Evolutionary conservation across 2,888 invertebrate genomes (phyloP).

Genomic region (Cosmopolites sordidus): DNA sequence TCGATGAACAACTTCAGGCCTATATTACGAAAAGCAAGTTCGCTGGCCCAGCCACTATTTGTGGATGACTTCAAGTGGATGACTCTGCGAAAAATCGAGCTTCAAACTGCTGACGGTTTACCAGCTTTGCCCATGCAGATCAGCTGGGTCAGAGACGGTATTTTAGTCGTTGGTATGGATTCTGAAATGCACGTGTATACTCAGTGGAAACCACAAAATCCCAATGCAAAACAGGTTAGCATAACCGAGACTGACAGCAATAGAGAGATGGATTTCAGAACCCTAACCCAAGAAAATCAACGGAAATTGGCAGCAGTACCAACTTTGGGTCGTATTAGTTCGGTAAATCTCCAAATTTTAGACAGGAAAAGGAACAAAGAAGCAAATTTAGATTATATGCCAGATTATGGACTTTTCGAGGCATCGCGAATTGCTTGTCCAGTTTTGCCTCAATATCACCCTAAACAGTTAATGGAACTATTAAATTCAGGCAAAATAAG

Average conservation of each 20-base stretch:
- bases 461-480: conserved; percentile 96
- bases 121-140: conserved; percentile 98
- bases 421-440: conserved; percentile 96
- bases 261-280: conserved; percentile 64
- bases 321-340: conserved; percentile 76
- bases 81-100: conserved; percentile 84
- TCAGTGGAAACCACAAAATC: conserved; percentile 83
- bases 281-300: conserved; percentile 64
- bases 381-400: conserved; percentile 72
- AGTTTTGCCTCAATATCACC: conserved; percentile 97
- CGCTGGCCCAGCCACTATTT: conserved; percentile 82
- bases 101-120: conserved; percentile 91
- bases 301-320: conserved; percentile 55
- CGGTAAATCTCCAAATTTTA: conserved; percentile 75
- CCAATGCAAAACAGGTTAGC: conserved; percentile 20
- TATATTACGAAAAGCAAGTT: conserved; percentile 84
- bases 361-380: conserved; percentile 60
- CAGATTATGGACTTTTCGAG: conserved; percentile 92
- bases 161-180: conserved; percentile 98
- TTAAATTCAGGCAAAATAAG: conserved; percentile 96
- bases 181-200: conserved; percentile 99
- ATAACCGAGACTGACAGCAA: conserved; percentile 17
- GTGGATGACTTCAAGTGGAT: conserved; percentile 95
- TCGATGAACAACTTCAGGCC: conserved; percentile 79
- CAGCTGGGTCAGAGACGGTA: conserved; percentile 96